Evolutionary conservation across 2,888 invertebrate species (phyloP).

Genomic region (Melieria crassipennis): DNA sequence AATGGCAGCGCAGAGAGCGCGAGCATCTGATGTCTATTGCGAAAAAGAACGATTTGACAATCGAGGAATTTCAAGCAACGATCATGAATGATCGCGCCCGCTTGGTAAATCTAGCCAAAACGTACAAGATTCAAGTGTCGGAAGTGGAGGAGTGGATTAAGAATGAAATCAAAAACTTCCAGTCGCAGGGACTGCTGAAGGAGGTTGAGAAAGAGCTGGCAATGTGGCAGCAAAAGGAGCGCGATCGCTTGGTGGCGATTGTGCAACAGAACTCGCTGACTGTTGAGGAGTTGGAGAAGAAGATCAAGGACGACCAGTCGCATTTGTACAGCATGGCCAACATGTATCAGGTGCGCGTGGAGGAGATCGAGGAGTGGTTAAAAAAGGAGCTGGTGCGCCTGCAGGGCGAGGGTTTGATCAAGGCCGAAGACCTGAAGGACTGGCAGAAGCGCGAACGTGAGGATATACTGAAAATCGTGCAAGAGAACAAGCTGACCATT

Average conservation of each 20-base stretch:
- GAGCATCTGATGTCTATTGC: constrained; percentile 54
- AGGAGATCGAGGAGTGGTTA: constrained; percentile 62
- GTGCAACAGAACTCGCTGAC: constrained; percentile 58
- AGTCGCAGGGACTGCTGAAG: constrained; percentile 58
- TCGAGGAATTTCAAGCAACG: constrained; percentile 60
- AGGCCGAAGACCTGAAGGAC: constrained; percentile 58
- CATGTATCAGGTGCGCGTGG: constrained; percentile 57
- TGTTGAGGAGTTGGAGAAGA: constrained; percentile 58
- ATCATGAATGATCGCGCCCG: constrained; percentile 58
- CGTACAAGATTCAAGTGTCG: constrained; percentile 60
- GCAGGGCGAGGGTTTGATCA: constrained; percentile 58
- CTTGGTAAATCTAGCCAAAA: constrained; percentile 55
- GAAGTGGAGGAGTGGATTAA: constrained; percentile 62
- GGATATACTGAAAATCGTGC: constrained; percentile 54
- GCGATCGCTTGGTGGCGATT: constrained; percentile 55
- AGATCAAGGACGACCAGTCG: constrained; percentile 57
- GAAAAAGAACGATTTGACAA: constrained; percentile 58
- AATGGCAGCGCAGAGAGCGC: constrained; percentile 59
- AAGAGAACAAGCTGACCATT: constrained; percentile 58
- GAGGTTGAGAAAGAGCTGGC: constrained; percentile 58
- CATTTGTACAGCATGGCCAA: constrained; percentile 57
- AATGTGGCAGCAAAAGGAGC: constrained; percentile 60
- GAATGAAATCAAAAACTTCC: constrained; percentile 57
- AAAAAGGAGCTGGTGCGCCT: constrained; percentile 57
- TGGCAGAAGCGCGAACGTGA: constrained; percentile 60